These are phyloP conservation scores for Tetrao urogallus DNA, from an alignment of 2,113 vertebrate genomes.

Conservation along the genomic window DNA sequence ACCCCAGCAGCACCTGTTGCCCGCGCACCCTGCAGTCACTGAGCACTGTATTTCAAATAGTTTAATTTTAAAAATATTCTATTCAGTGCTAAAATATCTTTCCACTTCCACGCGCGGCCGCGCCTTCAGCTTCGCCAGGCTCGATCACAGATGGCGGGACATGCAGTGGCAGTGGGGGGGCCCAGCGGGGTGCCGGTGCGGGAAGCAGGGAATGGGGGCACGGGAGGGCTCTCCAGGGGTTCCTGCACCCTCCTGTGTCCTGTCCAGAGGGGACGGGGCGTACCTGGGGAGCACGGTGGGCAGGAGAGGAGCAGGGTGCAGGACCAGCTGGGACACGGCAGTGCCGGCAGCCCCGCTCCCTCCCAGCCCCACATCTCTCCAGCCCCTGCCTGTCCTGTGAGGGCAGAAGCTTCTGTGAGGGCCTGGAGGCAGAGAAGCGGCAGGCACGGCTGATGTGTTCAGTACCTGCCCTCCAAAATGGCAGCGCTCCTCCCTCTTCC, in stretches of 20 bases:
- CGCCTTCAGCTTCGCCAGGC: constrained; percentile 65
- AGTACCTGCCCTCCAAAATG: background rate
- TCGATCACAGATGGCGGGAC: constrained; percentile 72
- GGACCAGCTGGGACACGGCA: background rate
- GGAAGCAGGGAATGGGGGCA: background rate
- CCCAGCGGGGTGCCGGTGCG: background rate
- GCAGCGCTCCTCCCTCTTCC: background rate
- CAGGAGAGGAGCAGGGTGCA: no score
- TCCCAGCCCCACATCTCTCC: background rate
- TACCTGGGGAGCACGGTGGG: background rate
- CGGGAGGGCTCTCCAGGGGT: background rate
- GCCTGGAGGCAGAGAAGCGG: background rate
- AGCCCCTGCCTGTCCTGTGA: no score
- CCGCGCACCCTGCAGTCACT: background rate
- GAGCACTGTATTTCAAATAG: constrained; percentile 76
- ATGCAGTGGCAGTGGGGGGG: constrained; percentile 70
- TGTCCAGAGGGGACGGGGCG: background rate
- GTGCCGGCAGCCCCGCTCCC: background rate
- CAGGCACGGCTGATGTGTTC: background rate
- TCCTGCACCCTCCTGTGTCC: background rate
- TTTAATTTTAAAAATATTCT: constrained; percentile 86
- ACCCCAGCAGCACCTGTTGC: background rate
- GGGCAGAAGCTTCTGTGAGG: background rate
- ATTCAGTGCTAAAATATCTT: constrained; percentile 86
- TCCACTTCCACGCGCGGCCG: constrained; percentile 75